Conservation (phyloP, 2,888 invertebrate genomes). For the Diarsia brunnea region DNA sequence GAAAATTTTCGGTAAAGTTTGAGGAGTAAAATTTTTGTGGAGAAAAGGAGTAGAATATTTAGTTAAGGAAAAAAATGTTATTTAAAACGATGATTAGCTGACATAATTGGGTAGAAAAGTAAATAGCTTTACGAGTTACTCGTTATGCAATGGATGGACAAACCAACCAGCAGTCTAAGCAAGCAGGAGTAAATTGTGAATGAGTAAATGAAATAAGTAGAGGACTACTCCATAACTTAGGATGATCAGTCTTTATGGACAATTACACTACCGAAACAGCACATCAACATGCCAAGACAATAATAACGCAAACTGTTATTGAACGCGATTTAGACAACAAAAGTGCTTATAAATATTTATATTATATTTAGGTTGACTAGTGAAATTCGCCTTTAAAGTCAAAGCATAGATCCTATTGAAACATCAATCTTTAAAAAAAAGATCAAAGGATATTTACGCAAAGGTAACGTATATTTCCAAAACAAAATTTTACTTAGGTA, state of each 20-base stretch:
- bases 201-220: too few species aligned
- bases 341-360: not conserved
- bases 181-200: not conserved
- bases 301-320: not conserved
- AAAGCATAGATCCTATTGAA: not conserved
- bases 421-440: not conserved
- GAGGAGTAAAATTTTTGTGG: not conserved
- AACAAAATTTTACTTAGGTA: not conserved
- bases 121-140: too few species aligned
- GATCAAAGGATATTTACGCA: not conserved
- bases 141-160: too few species aligned
- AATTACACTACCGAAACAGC: not conserved
- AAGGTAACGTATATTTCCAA: not conserved
- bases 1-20: slow-evolving; percentile 21
- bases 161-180: too few species aligned
- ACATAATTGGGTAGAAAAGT: not conserved
- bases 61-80: not conserved
- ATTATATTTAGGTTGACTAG: too few species aligned
- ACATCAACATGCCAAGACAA: not conserved
- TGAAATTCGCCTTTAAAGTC: not conserved
- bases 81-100: not conserved
- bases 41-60: not conserved
- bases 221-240: not conserved
- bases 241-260: not conserved
- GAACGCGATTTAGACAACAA: not conserved